A percentile compares a stretch with the other conserved stretches of the same genome.
Evolutionary conservation across 2,797 vertebrate species (phyloP).

Genomic region (Mycteria americana): DNA sequence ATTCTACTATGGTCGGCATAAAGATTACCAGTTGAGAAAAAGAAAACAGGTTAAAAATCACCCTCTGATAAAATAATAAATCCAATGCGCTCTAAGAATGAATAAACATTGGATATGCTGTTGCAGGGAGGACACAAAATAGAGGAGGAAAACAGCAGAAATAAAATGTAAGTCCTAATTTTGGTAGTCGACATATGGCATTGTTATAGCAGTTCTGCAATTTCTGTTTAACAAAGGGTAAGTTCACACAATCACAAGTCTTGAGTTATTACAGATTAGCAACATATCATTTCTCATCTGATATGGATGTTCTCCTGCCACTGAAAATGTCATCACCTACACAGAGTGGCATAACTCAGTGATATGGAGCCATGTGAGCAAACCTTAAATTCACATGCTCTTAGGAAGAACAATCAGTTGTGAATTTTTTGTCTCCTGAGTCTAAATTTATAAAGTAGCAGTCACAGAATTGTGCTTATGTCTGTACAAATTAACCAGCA

Average conservation of each 20-base stretch:
- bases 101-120: neutral
- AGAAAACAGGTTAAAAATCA: neutral
- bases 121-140: neutral
- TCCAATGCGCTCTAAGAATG: neutral
- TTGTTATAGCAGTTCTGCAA: neutral
- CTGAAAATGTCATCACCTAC: slow-evolving; percentile 30
- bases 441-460: neutral
- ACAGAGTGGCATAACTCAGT: neutral
- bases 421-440: neutral
- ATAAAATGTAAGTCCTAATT: neutral
- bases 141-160: neutral
- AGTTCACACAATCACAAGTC: neutral
- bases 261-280: neutral
- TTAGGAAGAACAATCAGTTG: neutral
- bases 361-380: neutral
- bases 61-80: neutral
- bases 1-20: neutral
- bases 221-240: neutral
- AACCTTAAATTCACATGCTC: neutral
- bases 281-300: neutral
- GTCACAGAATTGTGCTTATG: neutral
- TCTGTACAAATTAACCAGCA: neutral
- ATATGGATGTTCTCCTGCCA: neutral
- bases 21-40: neutral
- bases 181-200: neutral